These are phyloP conservation scores for Nyctalus aviator DNA, from an alignment of 2,797 vertebrate species.

Conservation along the genomic window DNA sequence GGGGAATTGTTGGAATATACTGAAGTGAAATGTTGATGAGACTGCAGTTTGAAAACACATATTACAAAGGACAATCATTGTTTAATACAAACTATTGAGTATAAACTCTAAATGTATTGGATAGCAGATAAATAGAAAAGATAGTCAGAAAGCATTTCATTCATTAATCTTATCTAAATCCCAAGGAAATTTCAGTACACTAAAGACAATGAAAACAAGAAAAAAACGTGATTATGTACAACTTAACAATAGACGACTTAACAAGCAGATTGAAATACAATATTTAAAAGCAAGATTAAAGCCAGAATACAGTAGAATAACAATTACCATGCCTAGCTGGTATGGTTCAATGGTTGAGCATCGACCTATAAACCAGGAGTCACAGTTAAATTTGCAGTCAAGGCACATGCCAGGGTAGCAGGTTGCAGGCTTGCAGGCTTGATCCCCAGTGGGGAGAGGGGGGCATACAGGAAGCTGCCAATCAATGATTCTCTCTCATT, in stretches of 20 bases:
- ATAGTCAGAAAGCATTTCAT: slow-evolving; percentile 15
- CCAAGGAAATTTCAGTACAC: background rate
- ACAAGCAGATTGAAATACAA: background rate
- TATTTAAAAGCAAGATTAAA: slow-evolving; percentile 18
- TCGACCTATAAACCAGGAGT: too few species aligned
- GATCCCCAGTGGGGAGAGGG: background rate
- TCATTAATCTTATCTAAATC: background rate
- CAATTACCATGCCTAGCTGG: background rate
- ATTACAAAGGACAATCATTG: background rate
- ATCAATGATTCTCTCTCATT: background rate
- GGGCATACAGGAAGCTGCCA: background rate
- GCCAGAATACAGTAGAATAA: background rate
- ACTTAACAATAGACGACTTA: background rate
- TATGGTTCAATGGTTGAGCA: too few species aligned
- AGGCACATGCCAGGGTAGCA: background rate
- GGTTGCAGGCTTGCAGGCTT: background rate
- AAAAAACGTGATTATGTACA: slow-evolving; percentile 7
- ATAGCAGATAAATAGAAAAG: slow-evolving; percentile 17
- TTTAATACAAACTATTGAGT: slow-evolving; percentile 20
- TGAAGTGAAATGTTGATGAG: background rate
- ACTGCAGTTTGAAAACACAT: slow-evolving; percentile 45
- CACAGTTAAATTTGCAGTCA: background rate
- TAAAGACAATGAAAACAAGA: slow-evolving; percentile 29
- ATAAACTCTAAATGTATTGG: background rate
- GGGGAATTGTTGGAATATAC: background rate